A percentile compares a stretch with the other conserved stretches of the same genome.
phyloP scores from a whole-genome alignment of 1,140 invertebrate genomes.

The Drosophila simulans region DNA sequence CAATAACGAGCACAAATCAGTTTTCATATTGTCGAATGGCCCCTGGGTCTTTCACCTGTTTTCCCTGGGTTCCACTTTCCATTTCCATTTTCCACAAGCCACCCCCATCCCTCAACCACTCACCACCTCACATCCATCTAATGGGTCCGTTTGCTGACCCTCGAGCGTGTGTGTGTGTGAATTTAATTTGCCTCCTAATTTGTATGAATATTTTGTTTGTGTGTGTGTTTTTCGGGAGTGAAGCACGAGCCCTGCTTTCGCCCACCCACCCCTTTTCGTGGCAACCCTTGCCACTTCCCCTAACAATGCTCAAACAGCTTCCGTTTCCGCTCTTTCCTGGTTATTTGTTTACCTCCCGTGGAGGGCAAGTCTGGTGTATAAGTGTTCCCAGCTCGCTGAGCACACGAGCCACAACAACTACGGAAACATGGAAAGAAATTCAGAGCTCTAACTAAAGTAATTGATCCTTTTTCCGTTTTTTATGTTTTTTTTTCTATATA shows the following conservation, averaged over 20 bases:
- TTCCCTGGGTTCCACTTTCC: slow-evolving; percentile 21
- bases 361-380: slow-evolving; percentile 25
- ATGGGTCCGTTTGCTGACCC: slow-evolving; percentile 52
- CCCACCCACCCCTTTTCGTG: neutral
- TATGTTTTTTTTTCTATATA: no score
- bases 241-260: slow-evolving; percentile 16
- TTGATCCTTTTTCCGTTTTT: no score
- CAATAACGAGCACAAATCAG: slow-evolving; percentile 51
- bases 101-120: neutral
- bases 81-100: slow-evolving; percentile 1
- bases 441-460: neutral
- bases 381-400: slow-evolving; percentile 66
- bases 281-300: slow-evolving; percentile 31
- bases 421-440: neutral
- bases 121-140: slow-evolving; percentile 6
- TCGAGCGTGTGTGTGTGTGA: slow-evolving; percentile 30
- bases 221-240: slow-evolving; percentile 23
- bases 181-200: slow-evolving; percentile 74
- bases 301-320: slow-evolving; percentile 72
- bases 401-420: slow-evolving; percentile 54
- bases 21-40: slow-evolving; percentile 45
- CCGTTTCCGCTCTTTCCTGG: slow-evolving; percentile 62
- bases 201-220: slow-evolving; percentile 63
- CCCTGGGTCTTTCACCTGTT: slow-evolving; percentile 13
- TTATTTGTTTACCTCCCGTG: slow-evolving; percentile 8